These are phyloP conservation scores for Siphamia tubifer DNA, from an alignment of 2,113 vertebrate species.

Conservation along the genomic window DNA sequence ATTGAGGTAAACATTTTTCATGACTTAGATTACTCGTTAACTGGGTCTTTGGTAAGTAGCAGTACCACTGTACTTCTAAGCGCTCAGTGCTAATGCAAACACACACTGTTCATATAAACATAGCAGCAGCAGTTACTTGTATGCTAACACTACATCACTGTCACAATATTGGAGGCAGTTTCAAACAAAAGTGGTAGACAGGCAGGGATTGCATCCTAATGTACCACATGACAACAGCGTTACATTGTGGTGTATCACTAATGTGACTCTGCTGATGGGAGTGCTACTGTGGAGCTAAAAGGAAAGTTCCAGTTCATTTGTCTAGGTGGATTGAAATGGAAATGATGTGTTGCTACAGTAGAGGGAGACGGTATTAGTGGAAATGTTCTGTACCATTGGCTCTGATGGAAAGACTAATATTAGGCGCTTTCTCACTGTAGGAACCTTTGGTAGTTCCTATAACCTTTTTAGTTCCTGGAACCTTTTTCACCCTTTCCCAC, in stretches of 20 bases:
- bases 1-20: no score
- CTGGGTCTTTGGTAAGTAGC: no score
- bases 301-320: slow-evolving; percentile 75
- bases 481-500: no score
- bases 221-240: slow-evolving; percentile 58
- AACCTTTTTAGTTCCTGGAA: no score
- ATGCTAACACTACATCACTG: slow-evolving; percentile 6
- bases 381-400: slow-evolving; percentile 73
- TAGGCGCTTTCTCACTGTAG: slow-evolving; percentile 33
- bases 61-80: not conserved
- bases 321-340: slow-evolving; percentile 77
- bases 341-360: slow-evolving; percentile 72
- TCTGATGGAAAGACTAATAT: slow-evolving; percentile 72
- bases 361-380: slow-evolving; percentile 71
- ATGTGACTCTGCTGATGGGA: slow-evolving; percentile 60
- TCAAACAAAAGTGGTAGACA: slow-evolving; percentile 45
- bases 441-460: no score
- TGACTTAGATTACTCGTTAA: no score
- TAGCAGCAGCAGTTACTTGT: slow-evolving; percentile 5
- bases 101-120: slow-evolving; percentile 10
- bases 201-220: slow-evolving; percentile 41
- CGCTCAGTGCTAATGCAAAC: slow-evolving; percentile 28
- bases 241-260: slow-evolving; percentile 57
- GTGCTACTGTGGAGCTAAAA: slow-evolving; percentile 57
- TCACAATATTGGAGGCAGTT: slow-evolving; percentile 45